Percentiles rank a stretch among this genome's conserved stretches.
These are phyloP conservation scores for Oxygymnocypris stewartii DNA, from an alignment of 2,113 vertebrate genomes.

Conservation along the genomic window DNA sequence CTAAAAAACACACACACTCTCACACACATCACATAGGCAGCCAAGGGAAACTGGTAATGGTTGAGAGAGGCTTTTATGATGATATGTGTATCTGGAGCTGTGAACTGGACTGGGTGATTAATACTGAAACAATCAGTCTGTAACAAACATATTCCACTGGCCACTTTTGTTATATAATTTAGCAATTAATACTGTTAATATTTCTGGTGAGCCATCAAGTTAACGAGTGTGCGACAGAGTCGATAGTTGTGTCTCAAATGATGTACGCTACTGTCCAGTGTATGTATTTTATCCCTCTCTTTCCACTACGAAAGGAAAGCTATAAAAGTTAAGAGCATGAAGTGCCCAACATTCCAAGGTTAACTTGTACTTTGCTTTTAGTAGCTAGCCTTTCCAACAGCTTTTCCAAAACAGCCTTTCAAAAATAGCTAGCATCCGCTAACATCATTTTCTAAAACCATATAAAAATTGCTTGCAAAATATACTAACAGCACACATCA, in stretches of 20 bases:
- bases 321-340: not conserved
- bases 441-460: not conserved
- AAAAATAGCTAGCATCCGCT: not conserved
- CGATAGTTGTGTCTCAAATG: not conserved
- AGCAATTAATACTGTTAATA: not conserved
- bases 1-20: constrained; percentile 22
- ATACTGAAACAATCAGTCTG: constrained; percentile 36
- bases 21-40: constrained; percentile 18
- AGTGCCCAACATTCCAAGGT: too few relatives aligned
- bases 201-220: constrained; percentile 10
- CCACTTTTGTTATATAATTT: constrained; percentile 23
- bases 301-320: not conserved
- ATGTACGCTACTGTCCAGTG: not conserved
- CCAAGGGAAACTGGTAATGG: constrained; percentile 37
- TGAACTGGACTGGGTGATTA: constrained; percentile 47
- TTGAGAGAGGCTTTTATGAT: constrained; percentile 43
- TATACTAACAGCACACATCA: not conserved
- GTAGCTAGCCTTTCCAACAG: too few relatives aligned
- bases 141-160: constrained; percentile 41
- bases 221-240: not conserved
- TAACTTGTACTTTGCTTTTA: not conserved
- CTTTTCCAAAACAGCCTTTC: not conserved
- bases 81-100: constrained; percentile 36
- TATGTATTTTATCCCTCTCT: not conserved
- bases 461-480: not conserved